phyloP scores from a whole-genome alignment of 2,113 vertebrate genomes.

The Mellivora capensis region DNA sequence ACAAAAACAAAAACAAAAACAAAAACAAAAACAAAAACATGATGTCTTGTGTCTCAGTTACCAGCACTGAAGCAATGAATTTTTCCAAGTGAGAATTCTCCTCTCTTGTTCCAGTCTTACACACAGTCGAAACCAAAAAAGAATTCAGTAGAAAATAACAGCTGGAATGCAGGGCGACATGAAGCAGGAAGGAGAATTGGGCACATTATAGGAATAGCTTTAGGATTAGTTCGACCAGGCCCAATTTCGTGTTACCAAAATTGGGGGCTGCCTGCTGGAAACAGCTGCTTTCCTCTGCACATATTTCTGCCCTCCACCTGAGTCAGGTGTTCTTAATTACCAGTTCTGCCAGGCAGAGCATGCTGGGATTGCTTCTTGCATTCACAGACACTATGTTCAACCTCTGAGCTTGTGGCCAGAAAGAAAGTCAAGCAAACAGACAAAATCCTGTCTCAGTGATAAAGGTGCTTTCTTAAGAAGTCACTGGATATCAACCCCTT shows the following conservation, averaged over 20 bases:
- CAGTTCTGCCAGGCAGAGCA: background rate
- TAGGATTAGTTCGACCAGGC: background rate
- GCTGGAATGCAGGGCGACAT: background rate
- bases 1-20: background rate
- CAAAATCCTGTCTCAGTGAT: background rate
- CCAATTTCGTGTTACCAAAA: background rate
- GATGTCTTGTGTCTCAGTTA: background rate
- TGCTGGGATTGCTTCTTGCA: background rate
- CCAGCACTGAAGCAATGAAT: background rate
- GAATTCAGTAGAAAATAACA: background rate
- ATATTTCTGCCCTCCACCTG: background rate
- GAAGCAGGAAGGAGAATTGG: background rate
- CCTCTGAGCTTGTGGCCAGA: background rate
- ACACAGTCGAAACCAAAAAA: background rate
- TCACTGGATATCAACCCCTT: too few species aligned
- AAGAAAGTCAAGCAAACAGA: background rate
- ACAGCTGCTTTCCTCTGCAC: background rate
- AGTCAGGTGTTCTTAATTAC: constrained; percentile 50
- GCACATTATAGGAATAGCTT: background rate
- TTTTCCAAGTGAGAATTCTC: background rate
- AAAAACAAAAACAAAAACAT: background rate
- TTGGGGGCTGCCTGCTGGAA: background rate
- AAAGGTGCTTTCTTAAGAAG: background rate
- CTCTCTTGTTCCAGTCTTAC: background rate
- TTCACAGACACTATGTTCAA: background rate